Conservation (phyloP, 2,888 invertebrate genomes). For the Cremastinae sp. region DNA sequence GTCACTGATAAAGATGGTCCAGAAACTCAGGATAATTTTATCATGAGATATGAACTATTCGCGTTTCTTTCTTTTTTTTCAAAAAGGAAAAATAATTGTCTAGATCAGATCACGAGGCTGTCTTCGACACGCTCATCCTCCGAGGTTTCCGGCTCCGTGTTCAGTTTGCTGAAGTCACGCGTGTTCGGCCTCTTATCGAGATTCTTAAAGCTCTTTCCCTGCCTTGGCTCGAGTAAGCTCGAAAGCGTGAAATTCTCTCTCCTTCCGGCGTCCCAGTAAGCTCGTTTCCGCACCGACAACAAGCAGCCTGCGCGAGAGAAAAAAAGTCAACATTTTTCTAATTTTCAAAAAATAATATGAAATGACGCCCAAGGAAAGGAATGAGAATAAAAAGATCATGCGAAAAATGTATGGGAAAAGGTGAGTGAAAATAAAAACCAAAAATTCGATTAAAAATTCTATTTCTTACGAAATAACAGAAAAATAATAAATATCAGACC, state of each 20-base stretch:
- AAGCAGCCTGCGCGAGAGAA: constrained; percentile 71
- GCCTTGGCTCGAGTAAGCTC: constrained; percentile 83
- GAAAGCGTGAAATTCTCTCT: constrained; percentile 84
- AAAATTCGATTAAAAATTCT: background rate
- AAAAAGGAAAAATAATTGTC: constrained; percentile 1
- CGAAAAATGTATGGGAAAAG: background rate
- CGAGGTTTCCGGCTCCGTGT: constrained; percentile 78
- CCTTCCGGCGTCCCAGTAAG: constrained; percentile 73
- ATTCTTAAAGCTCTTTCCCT: constrained; percentile 81
- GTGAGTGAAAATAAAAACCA: constrained; percentile 2
- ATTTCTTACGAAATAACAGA: constrained; percentile 20
- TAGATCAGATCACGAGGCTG: constrained; percentile 66
- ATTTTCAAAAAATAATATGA: background rate
- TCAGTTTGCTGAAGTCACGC: constrained; percentile 77
- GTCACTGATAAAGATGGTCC: constrained; percentile 19
- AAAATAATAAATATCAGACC: background rate
- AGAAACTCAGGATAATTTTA: background rate
- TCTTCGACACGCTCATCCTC: constrained; percentile 76
- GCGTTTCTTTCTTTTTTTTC: constrained; percentile 30
- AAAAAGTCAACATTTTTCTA: constrained; percentile 23
- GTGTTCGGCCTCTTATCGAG: constrained; percentile 77
- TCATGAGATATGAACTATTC: constrained; percentile 17
- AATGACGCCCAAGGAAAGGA: background rate
- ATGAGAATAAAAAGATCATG: background rate
- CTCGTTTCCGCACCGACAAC: constrained; percentile 73